Base-by-base conservation (phyloP, 1,140 invertebrate genomes). In the Drosophila ercepeae region DNA sequence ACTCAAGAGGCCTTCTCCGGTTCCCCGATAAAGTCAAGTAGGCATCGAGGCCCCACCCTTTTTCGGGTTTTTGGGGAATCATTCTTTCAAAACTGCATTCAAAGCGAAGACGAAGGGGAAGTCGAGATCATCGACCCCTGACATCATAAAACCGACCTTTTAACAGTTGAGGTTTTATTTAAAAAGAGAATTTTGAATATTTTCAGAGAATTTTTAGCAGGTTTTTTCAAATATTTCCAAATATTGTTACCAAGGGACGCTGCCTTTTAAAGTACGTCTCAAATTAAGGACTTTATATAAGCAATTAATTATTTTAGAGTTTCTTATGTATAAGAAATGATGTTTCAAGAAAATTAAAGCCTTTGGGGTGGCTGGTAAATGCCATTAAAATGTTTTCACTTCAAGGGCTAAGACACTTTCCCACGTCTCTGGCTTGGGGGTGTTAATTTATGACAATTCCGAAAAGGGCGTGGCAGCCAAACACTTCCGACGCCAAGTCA, bases 371-470 rank as follows among this genome's bases (percentile, higher is more conserved):
- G n/a, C 27, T 48, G 11, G 21, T 14, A 29, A 25, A 25, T 57
- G 36, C 36, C 36, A 39, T 39, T 39, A 32, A 32, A 57, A 39
- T 39, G 11, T 16, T 57, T 11, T 18, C 13, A 13, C 16, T 13
- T 18, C 9, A 14, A 63, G 60, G 60, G 60, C 39, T 60, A 64
- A 67, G 36, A 19, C 19, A 13, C 63, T 63, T 42, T 64, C 63
- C 58, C 58, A 63, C 58, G 36, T 63, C 14, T 23, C 23, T 11
- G 13, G 11, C 9, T 3, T 21, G 49, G 42, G 49, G 63, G 54
- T 74, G 68, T 83, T 82, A 65, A 82, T 78, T 82, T 82, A 82
- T 83, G 74, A 61, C 69, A 82, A 78, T 83, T 77, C 51, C 36
- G 29, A 70, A 75, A 78, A 75, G 78, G 78, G 78, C 78, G 78